A percentile compares a stretch with the other conserved stretches of the same genome.
Evolutionary conservation across 2,888 invertebrate species (phyloP).

Genomic region (Drosophila kanekoi): DNA sequence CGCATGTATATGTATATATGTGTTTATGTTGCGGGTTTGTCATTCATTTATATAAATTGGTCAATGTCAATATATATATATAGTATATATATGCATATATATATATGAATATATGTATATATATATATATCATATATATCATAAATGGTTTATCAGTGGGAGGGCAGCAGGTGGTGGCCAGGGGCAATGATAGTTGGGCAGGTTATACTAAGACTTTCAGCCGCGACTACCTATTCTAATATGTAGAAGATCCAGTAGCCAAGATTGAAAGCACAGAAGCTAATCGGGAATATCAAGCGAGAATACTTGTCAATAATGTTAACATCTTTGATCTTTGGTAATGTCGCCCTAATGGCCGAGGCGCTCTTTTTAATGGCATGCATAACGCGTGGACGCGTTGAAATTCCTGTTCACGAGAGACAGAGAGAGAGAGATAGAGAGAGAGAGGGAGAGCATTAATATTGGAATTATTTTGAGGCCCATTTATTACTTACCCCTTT

Average conservation of each 20-base stretch:
- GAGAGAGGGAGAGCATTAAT: neutral
- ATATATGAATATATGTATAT: constrained; percentile 1
- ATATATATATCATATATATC: neutral
- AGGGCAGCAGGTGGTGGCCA: constrained; percentile 44
- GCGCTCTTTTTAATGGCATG: constrained; percentile 94
- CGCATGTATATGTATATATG: constrained; percentile 17
- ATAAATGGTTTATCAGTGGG: constrained; percentile 41
- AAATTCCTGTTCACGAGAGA: constrained; percentile 46
- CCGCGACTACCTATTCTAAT: constrained; percentile 86
- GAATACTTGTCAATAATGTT: constrained; percentile 99
- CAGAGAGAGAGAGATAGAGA: neutral
- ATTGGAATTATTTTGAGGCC: neutral
- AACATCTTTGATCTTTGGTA: constrained; percentile 98
- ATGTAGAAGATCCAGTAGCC: constrained; percentile 98
- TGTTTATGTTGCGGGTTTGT: constrained; percentile 38
- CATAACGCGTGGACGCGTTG: constrained; percentile 88
- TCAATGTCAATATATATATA: constrained; percentile 43
- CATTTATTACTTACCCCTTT: constrained; percentile 83
- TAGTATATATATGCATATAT: constrained; percentile 3
- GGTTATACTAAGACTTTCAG: constrained; percentile 17
- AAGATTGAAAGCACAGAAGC: constrained; percentile 97
- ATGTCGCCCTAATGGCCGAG: constrained; percentile 93
- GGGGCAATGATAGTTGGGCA: constrained; percentile 32
- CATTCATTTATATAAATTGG: constrained; percentile 57
- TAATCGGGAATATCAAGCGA: constrained; percentile 96